Evolutionary conservation across 2,888 invertebrate genomes (phyloP), one percentile per base, ranked within the genome.

Genomic region (Trimorus sp.): DNA sequence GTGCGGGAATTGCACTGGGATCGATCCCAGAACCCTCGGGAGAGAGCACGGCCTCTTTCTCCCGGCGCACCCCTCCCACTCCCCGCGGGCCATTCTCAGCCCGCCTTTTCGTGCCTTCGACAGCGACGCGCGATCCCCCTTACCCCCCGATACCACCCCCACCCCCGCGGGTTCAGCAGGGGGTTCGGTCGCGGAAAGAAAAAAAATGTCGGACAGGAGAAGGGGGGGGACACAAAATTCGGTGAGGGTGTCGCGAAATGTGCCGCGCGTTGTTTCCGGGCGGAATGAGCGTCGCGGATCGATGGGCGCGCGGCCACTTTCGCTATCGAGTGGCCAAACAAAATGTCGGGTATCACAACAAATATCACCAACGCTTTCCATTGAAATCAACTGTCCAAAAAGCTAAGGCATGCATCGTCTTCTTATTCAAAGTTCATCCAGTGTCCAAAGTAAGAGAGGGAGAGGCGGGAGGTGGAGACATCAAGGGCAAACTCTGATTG

Each of bases 1-100:
- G 91, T 91, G 91, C 91, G 90, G 89, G 89, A 91, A 91, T 91
- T 91, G 91, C 91, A 90, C 88, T 87, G 88, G 89, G 88, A 90
- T 91, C 91, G 91, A 91, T 91, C 90, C 88, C 86, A 87, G 87
- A 87, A 88, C 89, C 88, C 90, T 88, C 87, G 84, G 87, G 88
- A 85, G 26, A 26, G 86, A 87, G 86, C 82, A 84, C 85, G 86
- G 85, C 85, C 85, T 84, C 84, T 85, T 83, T 83, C 83, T 78
- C 82, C 80, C 79, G 63, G 66, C 79, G 78, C 83, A 26, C 84
- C 83, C 62, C 75, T 73, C 74, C 80, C 79, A 65, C 65, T 11
- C 65, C 66, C 70, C 73, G 37, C 79, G 66, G 59, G 59, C 80
- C 75, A 70, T 74, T 78, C 70, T 73, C 77, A 69, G 79, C 76